These are phyloP conservation scores for Thymallus thymallus DNA, from an alignment of 2,113 vertebrate species.

Conservation along the genomic window DNA sequence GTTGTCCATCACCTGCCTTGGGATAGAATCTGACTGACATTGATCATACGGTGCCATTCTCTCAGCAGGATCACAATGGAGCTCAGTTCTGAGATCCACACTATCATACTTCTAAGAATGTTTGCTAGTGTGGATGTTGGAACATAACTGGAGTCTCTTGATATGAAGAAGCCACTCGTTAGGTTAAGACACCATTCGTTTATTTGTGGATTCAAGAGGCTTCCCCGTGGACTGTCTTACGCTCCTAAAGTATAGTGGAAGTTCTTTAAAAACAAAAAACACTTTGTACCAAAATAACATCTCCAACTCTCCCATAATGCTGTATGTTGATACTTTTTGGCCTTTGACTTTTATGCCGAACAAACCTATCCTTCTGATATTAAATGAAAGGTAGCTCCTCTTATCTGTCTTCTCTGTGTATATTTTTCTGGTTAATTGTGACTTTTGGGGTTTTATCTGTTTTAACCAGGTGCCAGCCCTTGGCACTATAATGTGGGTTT, in stretches of 20 bases:
- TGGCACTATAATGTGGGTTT: too few species aligned
- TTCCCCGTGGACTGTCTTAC: neutral
- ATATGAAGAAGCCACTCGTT: neutral
- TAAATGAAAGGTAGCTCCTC: neutral
- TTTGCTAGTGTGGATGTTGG: too few species aligned
- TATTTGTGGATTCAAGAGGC: too few species aligned
- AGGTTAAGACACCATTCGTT: neutral
- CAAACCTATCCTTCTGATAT: neutral
- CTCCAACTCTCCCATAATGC: neutral
- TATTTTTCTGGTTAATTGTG: neutral
- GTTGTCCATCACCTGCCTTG: constrained; percentile 33
- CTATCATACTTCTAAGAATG: too few species aligned
- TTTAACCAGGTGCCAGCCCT: too few species aligned
- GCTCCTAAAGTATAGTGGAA: neutral
- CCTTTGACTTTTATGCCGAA: neutral
- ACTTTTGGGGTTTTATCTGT: too few species aligned
- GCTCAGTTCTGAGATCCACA: neutral
- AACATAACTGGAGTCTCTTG: neutral
- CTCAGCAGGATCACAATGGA: neutral
- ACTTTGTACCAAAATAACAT: neutral
- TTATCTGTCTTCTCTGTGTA: neutral
- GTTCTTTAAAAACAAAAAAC: too few species aligned
- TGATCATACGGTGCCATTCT: constrained; percentile 15
- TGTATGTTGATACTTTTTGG: neutral
- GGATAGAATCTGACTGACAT: constrained; percentile 25